Base-by-base conservation (phyloP, 2,797 vertebrate species). In the Carduelis carduelis region DNA sequence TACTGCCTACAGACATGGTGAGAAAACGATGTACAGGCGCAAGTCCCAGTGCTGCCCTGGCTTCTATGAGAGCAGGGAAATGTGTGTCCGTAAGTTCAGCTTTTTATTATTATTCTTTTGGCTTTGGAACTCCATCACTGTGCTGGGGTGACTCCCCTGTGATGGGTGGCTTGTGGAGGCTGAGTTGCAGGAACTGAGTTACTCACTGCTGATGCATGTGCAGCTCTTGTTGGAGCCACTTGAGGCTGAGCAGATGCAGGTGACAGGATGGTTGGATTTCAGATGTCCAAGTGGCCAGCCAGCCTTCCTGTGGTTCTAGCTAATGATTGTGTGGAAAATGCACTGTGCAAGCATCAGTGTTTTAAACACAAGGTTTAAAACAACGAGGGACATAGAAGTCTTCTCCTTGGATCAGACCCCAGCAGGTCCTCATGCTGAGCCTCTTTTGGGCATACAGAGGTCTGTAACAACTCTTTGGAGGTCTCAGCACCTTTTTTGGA, bases 11-110 rank as follows among this genome's bases (percentile, higher is more conserved):
- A 98, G 99, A 37, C 98, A 98, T 75, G 99, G 99, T 71, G 98
- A 99, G 91, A 99, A 99, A 97, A 99, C 98, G 1, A 99, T 99
- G 99, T 99, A 99, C 75, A 97, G 99, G 21, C 98, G 99, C 83
- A 99, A 99, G 96, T 99, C 99, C 39, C 99, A 99, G 97, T 99
- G 99, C 95, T 99, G 99, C 83, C 98, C 99, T 4, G 99, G 99
- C 70, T 99, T 99, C 98, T 98, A 98, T 28, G 99, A 99, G 96
- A 98, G 98, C 84, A 98, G 97, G 60, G 99, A 99, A 72, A 98
- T 98, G 95, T 99, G 99, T 98, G 97, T 99, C 93, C 99, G 99
- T 99, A 98, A 99, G 99, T 99, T 93, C 75, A 86, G 7, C 59
- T 68, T 61, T 4, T 39, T 21, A 4, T 57, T 35, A 4, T 6